Evolutionary conservation across 2,888 invertebrate species (phyloP), one percentile per base, ranked within the genome.

Genomic region (Xylocampa areola): DNA sequence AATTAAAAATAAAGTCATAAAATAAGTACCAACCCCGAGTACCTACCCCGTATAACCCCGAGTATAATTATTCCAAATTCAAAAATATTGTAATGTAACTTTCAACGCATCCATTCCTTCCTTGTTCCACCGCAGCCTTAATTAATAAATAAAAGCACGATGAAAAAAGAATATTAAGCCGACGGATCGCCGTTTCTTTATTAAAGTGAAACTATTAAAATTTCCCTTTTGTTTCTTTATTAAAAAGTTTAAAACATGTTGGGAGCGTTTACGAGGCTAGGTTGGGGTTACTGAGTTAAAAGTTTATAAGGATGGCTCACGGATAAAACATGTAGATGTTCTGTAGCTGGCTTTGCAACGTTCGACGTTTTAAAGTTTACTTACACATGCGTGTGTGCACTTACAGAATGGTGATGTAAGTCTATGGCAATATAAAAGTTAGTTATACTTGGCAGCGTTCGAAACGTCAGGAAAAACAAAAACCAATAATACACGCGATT

Each of bases 121-220:
- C 60, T 80, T 80, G 67, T 78, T 85, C 76, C 77, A 75, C 71
- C 74, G 47, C 50, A 36, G 59, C 61, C 83, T 87, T 88, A 87
- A 88, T 88, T 88, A 88, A 87, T 88, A 86, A 87, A 88, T 86
- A 88, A 87, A 85, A 77, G 78, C 72, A 60, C 74, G 70, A 77
- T 78, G 68, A 80, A 84, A 85, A 87, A 48, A 87, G 81, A 73
- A 73, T 52, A 77, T 79, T 78, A 80, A 77, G 77, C 73, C 76
- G 65, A 68, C 72, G 66, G 68, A 64, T 67, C 60, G 59, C 57
- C 77, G 79, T 77, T 79, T 76, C 85, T 86, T 89, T 87, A 88
- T 88, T 88, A 88, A 88, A 88, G 80, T 82, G 82, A 82, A 85
- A 79, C 84, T 85, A 85, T 87, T 85, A 87, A 87, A 87, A 84